Conservation (phyloP, 2,888 invertebrate species). For the Zhuqinia jingwanae region DNA sequence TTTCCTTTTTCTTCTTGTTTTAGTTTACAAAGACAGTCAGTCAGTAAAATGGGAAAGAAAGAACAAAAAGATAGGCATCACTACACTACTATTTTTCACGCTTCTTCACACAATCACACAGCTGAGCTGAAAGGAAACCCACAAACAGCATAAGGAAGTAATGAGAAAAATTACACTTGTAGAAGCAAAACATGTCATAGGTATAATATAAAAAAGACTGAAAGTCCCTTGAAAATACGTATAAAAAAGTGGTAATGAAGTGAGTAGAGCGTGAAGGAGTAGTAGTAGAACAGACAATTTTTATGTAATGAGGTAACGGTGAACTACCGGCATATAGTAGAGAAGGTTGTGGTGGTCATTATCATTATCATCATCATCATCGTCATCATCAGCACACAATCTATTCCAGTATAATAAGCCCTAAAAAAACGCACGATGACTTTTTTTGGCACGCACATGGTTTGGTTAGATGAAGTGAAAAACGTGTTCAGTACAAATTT, state of each 20-base stretch:
- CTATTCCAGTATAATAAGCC: conserved; percentile 25
- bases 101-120: too few relatives aligned
- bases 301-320: conserved; percentile 30
- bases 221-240: background rate
- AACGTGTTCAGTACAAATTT: conserved; percentile 49
- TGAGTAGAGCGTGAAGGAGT: background rate
- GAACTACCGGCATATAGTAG: conserved; percentile 8
- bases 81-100: too few relatives aligned
- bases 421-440: too few relatives aligned
- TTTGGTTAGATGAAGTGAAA: too few relatives aligned
- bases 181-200: conserved; percentile 3
- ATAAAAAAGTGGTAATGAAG: background rate
- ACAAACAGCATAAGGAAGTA: background rate
- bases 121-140: conserved; percentile 37
- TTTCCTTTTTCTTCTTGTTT: conserved; percentile 33
- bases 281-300: background rate
- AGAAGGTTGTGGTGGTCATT: conserved; percentile 18
- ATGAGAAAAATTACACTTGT: conserved; percentile 34
- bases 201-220: conserved; percentile 20
- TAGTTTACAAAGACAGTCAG: conserved; percentile 26
- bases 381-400: background rate
- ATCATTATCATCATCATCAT: conserved; percentile 19
- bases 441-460: conserved; percentile 56
- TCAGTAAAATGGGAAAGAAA: conserved; percentile 11
- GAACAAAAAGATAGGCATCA: background rate